A percentile compares a stretch with the other conserved stretches of the same genome.
phyloP scores from a whole-genome alignment of 2,797 vertebrate genomes.

The Calcarius lapponicus region DNA sequence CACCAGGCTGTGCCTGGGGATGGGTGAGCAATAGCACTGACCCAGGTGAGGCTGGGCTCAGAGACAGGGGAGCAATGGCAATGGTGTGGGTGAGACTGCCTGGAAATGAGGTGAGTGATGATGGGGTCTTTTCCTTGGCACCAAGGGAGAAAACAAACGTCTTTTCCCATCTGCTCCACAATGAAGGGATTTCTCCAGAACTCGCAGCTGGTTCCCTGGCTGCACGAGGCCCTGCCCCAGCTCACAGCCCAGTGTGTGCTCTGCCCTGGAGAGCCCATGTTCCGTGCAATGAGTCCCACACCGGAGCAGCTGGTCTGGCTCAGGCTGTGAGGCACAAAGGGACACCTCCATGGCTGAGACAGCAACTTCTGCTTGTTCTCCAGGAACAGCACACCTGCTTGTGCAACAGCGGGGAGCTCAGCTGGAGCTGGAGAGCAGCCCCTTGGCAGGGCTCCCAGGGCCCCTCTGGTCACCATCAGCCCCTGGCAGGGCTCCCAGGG shows the following conservation, averaged over 20 bases:
- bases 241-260: rapidly evolving
- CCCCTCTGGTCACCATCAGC: not conserved
- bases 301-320: not conserved
- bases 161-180: not conserved
- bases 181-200: not conserved
- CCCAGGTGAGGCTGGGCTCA: not conserved
- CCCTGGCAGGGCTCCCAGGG: rapidly evolving
- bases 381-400: not conserved
- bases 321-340: rapidly evolving
- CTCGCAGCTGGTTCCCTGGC: not conserved
- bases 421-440: not conserved
- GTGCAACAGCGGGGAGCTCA: rapidly evolving
- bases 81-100: not conserved
- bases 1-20: rapidly evolving
- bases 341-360: not conserved
- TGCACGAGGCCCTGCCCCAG: not conserved
- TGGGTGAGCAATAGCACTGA: too few relatives aligned
- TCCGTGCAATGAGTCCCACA: rapidly evolving
- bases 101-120: not conserved
- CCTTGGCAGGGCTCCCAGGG: rapidly evolving
- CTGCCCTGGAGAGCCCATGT: rapidly evolving
- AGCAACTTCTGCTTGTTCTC: not conserved
- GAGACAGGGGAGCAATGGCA: not conserved
- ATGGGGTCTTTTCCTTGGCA: rapidly evolving
- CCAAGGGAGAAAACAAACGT: not conserved